A percentile compares a stretch with the other conserved stretches of the same genome.
Evolutionary conservation across 2,888 invertebrate species (phyloP).

Genomic region (Anagyrus pseudococci): DNA sequence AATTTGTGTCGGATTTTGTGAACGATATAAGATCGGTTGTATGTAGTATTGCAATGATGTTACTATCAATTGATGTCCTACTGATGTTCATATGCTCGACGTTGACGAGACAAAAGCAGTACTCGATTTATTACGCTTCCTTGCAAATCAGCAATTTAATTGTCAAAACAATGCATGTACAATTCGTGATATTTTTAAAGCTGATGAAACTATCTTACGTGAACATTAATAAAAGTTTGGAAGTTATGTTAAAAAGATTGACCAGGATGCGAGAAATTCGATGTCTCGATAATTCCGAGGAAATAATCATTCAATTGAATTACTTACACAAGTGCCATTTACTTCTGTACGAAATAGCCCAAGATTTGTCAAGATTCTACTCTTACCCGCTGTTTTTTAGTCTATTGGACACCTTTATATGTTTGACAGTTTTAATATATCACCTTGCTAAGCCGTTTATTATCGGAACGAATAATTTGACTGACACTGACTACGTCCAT

Average conservation of each 20-base stretch:
- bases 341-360: not conserved
- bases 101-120: not conserved
- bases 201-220: not conserved
- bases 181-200: not conserved
- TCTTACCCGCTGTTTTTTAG: not conserved
- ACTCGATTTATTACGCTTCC: not conserved
- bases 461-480: not conserved
- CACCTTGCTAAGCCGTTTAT: not conserved
- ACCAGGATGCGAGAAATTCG: not conserved
- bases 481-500: not conserved
- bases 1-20: no score
- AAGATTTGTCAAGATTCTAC: not conserved
- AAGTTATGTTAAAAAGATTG: not conserved
- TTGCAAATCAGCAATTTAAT: not conserved
- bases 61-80: no score
- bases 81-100: no score
- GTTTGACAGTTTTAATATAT: not conserved
- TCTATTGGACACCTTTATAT: not conserved
- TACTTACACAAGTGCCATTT: not conserved
- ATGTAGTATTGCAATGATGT: no score
- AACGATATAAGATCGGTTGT: no score
- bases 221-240: not conserved
- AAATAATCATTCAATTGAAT: not conserved
- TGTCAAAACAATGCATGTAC: not conserved
- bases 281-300: not conserved